These are phyloP conservation scores for Poeciliopsis retropinna DNA, from an alignment of 2,113 vertebrate genomes.

Conservation along the genomic window DNA sequence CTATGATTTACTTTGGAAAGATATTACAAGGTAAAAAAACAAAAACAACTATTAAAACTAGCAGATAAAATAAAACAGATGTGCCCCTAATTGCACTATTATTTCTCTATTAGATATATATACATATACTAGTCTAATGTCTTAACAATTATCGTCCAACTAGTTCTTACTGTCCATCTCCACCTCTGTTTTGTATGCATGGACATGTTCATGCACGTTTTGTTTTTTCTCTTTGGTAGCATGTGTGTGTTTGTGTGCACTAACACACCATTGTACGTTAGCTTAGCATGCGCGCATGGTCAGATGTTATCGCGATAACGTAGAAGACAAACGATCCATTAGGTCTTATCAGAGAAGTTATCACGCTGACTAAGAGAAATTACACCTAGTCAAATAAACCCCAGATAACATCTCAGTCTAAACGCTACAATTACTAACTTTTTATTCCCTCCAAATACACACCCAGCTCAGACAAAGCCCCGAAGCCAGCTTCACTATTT, in stretches of 20 bases:
- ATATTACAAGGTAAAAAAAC: not conserved
- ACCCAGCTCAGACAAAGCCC: conserved; percentile 23
- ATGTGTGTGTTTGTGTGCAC: not conserved
- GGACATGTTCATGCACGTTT: not conserved
- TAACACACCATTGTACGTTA: not conserved
- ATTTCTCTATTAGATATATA: not conserved
- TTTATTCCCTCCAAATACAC: conserved; percentile 24
- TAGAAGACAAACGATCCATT: conserved; percentile 60
- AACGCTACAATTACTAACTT: conserved; percentile 48
- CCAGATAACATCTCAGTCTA: conserved; percentile 51
- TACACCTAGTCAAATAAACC: conserved; percentile 58
- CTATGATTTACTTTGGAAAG: no score
- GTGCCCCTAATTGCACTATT: not conserved
- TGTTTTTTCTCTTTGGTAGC: not conserved
- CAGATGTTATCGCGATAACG: conserved; percentile 43
- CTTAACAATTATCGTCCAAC: not conserved
- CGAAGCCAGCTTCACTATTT: conserved; percentile 49
- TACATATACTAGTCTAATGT: not conserved
- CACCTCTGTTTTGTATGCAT: conserved; percentile 10
- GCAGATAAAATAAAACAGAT: not conserved
- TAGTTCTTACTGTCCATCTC: conserved; percentile 18
- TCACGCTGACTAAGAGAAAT: conserved; percentile 60
- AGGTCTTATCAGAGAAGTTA: conserved; percentile 53
- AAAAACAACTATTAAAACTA: not conserved
- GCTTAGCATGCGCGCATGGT: conserved; percentile 9